Conservation (phyloP, 2,113 vertebrate species). For the Neotragus pygmaeus region DNA sequence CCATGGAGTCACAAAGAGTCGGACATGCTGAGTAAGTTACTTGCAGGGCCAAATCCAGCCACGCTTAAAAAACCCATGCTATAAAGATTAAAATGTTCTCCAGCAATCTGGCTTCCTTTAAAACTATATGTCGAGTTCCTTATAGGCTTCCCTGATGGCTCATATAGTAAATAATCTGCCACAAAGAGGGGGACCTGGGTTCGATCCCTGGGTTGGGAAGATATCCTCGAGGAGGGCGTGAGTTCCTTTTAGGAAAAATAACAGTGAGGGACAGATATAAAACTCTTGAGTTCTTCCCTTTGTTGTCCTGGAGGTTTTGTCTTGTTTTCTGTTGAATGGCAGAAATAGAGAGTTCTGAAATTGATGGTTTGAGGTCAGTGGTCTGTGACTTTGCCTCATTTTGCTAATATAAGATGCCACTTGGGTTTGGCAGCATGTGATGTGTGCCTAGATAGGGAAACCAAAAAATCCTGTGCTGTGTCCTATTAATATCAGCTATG, state of each 20-base stretch:
- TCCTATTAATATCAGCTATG: not conserved
- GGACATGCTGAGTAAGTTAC: not conserved
- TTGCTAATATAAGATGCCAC: not conserved
- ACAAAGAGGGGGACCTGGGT: not conserved
- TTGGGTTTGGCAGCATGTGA: not conserved
- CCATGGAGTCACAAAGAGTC: not conserved
- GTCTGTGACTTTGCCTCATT: not conserved
- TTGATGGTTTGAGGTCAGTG: not conserved
- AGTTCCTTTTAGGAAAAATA: slow-evolving; percentile 10
- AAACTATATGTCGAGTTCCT: not conserved
- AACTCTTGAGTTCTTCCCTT: not conserved
- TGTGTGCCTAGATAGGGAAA: not conserved
- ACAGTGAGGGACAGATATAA: not conserved
- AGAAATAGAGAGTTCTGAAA: slow-evolving; percentile 8
- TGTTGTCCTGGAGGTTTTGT: not conserved
- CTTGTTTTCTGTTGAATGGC: not conserved
- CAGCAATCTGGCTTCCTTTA: not conserved
- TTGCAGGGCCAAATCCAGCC: not conserved
- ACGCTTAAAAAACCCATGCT: not conserved
- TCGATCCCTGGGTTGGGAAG: not conserved
- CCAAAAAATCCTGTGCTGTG: not conserved
- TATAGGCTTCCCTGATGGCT: not conserved
- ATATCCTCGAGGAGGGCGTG: not conserved
- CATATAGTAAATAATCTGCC: not conserved
- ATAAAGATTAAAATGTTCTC: not conserved